phyloP scores from a whole-genome alignment of 2,113 vertebrate species.

The Gymnobelideus leadbeateri region DNA sequence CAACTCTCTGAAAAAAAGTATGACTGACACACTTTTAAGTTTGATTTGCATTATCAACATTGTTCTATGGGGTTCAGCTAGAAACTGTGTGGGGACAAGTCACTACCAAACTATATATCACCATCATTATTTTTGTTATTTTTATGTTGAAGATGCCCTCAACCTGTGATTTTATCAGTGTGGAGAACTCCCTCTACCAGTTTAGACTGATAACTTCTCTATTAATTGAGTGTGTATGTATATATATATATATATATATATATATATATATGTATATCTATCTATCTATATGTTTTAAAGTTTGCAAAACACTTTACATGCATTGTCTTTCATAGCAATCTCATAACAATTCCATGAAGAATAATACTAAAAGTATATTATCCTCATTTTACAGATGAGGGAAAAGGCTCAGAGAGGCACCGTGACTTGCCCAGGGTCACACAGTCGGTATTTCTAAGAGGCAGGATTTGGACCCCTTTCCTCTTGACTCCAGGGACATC shows the following conservation, averaged over 20 bases:
- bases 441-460: background rate
- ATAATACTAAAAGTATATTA: background rate
- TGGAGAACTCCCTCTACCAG: background rate
- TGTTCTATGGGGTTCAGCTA: background rate
- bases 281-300: background rate
- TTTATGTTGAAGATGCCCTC: no score
- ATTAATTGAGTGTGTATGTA: background rate
- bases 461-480: background rate
- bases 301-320: background rate
- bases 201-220: background rate
- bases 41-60: no score
- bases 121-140: no score
- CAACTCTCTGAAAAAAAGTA: no score
- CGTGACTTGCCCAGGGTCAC: background rate
- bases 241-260: background rate
- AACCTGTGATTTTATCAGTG: background rate
- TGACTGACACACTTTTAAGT: no score
- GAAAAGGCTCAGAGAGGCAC: background rate
- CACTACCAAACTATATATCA: background rate
- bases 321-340: background rate
- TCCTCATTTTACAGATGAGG: background rate
- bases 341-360: background rate
- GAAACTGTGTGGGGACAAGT: background rate
- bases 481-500: background rate
- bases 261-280: background rate